Evolutionary conservation across 2,113 vertebrate genomes (phyloP).

Genomic region (Paracanthobrama guichenoti): DNA sequence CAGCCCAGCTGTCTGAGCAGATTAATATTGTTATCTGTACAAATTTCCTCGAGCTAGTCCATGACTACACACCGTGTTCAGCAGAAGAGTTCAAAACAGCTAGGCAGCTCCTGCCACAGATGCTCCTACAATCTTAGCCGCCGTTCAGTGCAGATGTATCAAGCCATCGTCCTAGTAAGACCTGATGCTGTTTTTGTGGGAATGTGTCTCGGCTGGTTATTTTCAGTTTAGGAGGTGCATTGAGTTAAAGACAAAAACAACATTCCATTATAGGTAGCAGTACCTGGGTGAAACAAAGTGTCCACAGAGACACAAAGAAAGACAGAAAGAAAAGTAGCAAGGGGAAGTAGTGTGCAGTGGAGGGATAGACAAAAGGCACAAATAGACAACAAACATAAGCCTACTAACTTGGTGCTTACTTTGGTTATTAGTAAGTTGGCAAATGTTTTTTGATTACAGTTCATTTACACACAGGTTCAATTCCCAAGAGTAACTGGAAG

Average conservation of each 20-base stretch:
- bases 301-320: constrained; percentile 17
- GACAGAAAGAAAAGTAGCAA: background rate
- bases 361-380: constrained; percentile 2
- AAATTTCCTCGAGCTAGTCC: constrained; percentile 52
- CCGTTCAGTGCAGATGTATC: background rate
- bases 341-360: background rate
- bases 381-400: constrained; percentile 29
- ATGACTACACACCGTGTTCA: constrained; percentile 39
- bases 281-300: background rate
- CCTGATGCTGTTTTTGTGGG: constrained; percentile 1
- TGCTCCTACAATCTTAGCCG: background rate
- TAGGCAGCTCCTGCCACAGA: constrained; percentile 18
- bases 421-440: background rate
- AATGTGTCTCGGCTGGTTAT: constrained; percentile 53
- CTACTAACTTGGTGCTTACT: background rate
- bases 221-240: constrained; percentile 53
- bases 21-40: constrained; percentile 59
- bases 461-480: background rate
- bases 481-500: background rate
- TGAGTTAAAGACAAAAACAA: constrained; percentile 52
- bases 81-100: constrained; percentile 35
- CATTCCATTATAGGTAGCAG: constrained; percentile 9
- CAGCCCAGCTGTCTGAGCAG: constrained; percentile 58
- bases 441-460: background rate
- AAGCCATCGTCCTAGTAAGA: background rate